phyloP scores from a whole-genome alignment of 2,797 vertebrate species.

The Perodicticus potto region DNA sequence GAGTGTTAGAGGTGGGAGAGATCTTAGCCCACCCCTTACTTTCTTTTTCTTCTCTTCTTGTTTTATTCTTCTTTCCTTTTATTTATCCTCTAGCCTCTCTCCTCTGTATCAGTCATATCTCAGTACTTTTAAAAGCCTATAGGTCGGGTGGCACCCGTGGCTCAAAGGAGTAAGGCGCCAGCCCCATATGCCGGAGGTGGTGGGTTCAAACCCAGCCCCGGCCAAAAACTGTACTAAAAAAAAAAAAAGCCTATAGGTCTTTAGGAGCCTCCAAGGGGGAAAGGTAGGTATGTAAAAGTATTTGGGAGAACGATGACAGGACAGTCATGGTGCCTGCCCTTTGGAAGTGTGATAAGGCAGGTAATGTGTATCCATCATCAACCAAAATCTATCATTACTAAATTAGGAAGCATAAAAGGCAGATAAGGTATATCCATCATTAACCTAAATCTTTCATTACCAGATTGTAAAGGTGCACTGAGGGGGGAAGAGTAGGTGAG shows the following conservation, averaged over 20 bases:
- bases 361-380: neutral
- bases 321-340: conserved; percentile 1
- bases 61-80: neutral
- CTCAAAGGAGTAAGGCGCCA: no score
- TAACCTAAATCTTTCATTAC: neutral
- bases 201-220: no score
- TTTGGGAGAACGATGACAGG: neutral
- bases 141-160: no score
- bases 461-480: neutral
- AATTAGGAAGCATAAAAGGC: neutral
- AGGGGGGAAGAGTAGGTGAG: neutral
- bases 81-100: neutral
- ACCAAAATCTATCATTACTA: conserved; percentile 10
- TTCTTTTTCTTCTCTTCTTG: neutral
- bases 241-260: neutral
- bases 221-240: no score
- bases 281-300: neutral
- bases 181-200: no score
- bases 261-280: neutral
- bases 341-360: neutral
- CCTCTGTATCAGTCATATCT: neutral
- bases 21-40: neutral
- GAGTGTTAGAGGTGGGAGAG: neutral
- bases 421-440: neutral
- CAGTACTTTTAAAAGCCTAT: neutral